Base-by-base conservation (phyloP, 2,888 invertebrate species). In the Celastrina argiolus region DNA sequence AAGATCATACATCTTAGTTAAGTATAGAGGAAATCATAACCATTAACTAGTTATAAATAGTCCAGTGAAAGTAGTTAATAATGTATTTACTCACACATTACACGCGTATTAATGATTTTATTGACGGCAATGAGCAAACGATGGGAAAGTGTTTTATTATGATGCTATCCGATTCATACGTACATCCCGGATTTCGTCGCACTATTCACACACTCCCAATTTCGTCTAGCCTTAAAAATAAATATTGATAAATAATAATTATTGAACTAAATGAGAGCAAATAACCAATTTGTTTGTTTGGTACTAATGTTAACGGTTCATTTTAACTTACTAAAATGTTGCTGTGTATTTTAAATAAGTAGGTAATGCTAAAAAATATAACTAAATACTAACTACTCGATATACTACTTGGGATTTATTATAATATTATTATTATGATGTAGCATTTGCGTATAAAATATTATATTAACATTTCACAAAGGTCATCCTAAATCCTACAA, bases 61-160 rank as follows among this genome's bases (percentile, higher is more conserved):
- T 51, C 51, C 12, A 26, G 51, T 51, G 51, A 51, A 51, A 51
- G 51, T 51, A 26, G 4, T 51, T 14, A 51, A 51, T 51, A 51
- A 51, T 51, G 51, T 51, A 51, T 51, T 26, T 51, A 51, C 51
- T 22, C 51, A 51, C 51, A 51, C 51, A 51, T 51, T 26, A 51
- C 51, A 22, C 18, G 18, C 1, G 51, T 51, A 22, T 26, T 51
- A 51, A 51, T 26, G 22, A 22, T 26, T 26, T 26, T 51, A 51
- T 51, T 51, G 22, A 51, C 12, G 22, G 14, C 14, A 45, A 18
- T 14, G 51, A 12, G 12, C 22, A 51, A 51, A 51, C 14, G 22
- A 51, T 26, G 51, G 51, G 22, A 51, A 51, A 51, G 51, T 26
- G 51, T 51, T 51, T 51, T 51, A 51, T 22, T 51, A 51, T 51